A percentile compares a stretch with the other conserved stretches of the same genome.
phyloP scores from a whole-genome alignment of 2,888 invertebrate genomes.

The Caenorhabditis panamensis region DNA sequence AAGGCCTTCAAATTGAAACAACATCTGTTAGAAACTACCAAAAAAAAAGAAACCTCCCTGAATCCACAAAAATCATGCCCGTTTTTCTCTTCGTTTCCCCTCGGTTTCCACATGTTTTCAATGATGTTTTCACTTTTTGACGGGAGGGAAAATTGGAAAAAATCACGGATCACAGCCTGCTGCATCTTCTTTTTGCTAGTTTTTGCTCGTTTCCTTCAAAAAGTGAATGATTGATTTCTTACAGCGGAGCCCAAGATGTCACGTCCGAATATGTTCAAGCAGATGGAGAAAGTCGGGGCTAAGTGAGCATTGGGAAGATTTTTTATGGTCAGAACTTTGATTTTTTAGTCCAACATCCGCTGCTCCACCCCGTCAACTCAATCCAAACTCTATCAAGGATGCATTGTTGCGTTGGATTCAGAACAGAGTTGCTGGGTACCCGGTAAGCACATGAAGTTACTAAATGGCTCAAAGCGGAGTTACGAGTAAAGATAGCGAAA shows the following conservation, averaged over 20 bases:
- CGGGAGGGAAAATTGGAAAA: conserved; percentile 6
- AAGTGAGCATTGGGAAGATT: conserved; percentile 35
- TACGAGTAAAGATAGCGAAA: too few relatives aligned
- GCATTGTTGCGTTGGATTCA: conserved; percentile 77
- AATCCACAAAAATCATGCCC: too few relatives aligned
- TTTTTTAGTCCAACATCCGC: conserved; percentile 26
- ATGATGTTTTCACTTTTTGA: conserved; percentile 21
- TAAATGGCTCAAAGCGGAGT: too few relatives aligned
- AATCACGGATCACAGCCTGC: conserved; percentile 27
- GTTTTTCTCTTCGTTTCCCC: background rate
- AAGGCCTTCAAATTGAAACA: too few relatives aligned
- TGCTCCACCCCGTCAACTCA: conserved; percentile 59
- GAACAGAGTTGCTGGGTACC: conserved; percentile 72
- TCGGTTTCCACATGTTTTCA: conserved; percentile 29
- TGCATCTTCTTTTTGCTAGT: conserved; percentile 21
- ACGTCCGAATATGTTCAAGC: conserved; percentile 73
- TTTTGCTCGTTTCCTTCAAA: conserved; percentile 7
- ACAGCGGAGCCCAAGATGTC: conserved; percentile 66
- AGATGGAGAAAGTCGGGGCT: conserved; percentile 72
- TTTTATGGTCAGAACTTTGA: conserved; percentile 3
- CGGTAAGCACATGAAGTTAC: too few relatives aligned
- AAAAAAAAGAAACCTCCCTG: background rate
- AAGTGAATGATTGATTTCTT: too few relatives aligned
- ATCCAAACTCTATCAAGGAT: conserved; percentile 75
- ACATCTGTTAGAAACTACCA: conserved; percentile 16